These are phyloP conservation scores for Leptura quadrifasciata DNA, from an alignment of 2,888 invertebrate genomes.

Conservation along the genomic window DNA sequence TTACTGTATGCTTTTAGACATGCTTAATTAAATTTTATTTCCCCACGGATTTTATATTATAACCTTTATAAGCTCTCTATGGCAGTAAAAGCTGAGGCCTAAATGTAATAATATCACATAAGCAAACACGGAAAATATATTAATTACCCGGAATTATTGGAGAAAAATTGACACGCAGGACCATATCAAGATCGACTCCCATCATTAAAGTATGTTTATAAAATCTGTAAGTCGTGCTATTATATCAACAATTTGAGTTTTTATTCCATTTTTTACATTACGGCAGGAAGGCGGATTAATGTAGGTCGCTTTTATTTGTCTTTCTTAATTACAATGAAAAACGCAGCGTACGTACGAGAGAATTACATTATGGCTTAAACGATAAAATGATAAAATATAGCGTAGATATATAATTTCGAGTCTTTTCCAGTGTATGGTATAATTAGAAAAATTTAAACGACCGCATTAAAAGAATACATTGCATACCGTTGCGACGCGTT, in stretches of 20 bases:
- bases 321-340: conserved; percentile 25
- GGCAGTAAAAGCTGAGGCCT: neutral
- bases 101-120: neutral
- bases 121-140: neutral
- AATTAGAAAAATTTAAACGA: conserved; percentile 25
- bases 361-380: conserved; percentile 29
- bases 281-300: conserved; percentile 10
- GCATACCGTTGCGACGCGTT: neutral
- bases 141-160: neutral
- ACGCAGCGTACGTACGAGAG: conserved; percentile 17
- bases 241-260: neutral
- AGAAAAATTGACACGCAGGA: neutral
- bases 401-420: conserved; percentile 16
- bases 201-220: neutral
- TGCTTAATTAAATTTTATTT: neutral
- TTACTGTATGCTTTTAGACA: neutral
- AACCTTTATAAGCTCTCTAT: neutral
- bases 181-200: neutral
- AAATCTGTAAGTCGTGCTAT: neutral
- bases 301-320: conserved; percentile 16
- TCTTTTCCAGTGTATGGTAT: conserved; percentile 1
- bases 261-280: conserved; percentile 8
- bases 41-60: neutral
- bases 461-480: conserved; percentile 4
- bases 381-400: conserved; percentile 33